These are phyloP conservation scores for Etheostoma perlongum DNA, from an alignment of 2,797 vertebrate genomes.

Conservation along the genomic window DNA sequence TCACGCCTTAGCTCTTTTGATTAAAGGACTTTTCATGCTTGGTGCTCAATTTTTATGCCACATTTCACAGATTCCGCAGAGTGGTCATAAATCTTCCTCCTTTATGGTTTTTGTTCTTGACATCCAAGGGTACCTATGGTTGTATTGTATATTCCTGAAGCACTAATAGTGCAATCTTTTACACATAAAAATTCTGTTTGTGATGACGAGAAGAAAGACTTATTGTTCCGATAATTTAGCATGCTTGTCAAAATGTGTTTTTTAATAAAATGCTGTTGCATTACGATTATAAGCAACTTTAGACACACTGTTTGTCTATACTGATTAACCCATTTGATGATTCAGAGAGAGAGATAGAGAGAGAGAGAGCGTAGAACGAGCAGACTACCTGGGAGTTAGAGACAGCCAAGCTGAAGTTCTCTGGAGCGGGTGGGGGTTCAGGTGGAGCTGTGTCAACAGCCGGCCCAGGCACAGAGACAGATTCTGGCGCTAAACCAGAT, in stretches of 20 bases:
- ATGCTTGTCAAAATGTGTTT: not conserved
- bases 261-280: not conserved
- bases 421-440: constrained; percentile 63
- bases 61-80: constrained; percentile 55
- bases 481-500: constrained; percentile 42
- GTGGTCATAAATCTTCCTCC: constrained; percentile 38
- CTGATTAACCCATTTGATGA: not conserved
- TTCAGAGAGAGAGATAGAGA: not conserved
- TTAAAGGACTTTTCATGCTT: constrained; percentile 52
- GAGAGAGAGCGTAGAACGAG: not conserved
- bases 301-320: not conserved
- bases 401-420: constrained; percentile 80
- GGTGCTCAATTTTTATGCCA: constrained; percentile 38
- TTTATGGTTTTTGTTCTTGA: constrained; percentile 40
- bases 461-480: constrained; percentile 35
- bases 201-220: constrained; percentile 12
- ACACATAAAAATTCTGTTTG: not conserved
- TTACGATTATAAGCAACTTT: not conserved
- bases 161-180: not conserved
- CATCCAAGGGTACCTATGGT: constrained; percentile 33
- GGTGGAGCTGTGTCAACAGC: constrained; percentile 39
- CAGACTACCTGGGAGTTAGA: constrained; percentile 87
- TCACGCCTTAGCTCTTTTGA: constrained; percentile 46
- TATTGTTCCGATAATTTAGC: not conserved
- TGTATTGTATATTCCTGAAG: constrained; percentile 2